Conservation (phyloP, 2,797 vertebrate species). For the Austrolebias charrua region DNA sequence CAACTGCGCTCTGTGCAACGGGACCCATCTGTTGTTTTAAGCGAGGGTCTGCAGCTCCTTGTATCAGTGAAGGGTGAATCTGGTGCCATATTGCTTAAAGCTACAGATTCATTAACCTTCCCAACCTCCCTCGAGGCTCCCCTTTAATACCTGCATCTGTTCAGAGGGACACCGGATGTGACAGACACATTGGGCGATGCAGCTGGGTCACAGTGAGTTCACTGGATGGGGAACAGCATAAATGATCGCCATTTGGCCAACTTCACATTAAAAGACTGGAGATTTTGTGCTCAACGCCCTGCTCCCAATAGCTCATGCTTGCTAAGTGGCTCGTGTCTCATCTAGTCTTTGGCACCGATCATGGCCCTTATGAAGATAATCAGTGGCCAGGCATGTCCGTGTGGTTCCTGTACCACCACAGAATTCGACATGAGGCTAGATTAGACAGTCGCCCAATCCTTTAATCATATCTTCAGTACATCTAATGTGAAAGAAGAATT, state of each 20-base stretch:
- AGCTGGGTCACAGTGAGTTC: conserved; percentile 57
- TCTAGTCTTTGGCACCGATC: conserved; percentile 51
- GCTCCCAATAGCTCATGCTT: conserved; percentile 44
- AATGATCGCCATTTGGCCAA: conserved; percentile 37
- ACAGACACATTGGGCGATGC: conserved; percentile 42
- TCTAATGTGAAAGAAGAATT: conserved; percentile 28
- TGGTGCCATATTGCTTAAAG: conserved; percentile 73
- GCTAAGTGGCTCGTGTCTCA: conserved; percentile 53
- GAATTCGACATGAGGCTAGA: conserved; percentile 38
- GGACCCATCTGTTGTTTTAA: conserved; percentile 66
- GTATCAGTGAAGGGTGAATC: conserved; percentile 51
- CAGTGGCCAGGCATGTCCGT: conserved; percentile 43
- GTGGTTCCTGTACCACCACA: conserved; percentile 15
- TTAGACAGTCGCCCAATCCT: conserved; percentile 49
- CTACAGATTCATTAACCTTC: conserved; percentile 73
- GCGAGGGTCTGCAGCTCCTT: conserved; percentile 49
- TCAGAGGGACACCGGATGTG: conserved; percentile 44
- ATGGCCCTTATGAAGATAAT: conserved; percentile 57
- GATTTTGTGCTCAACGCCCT: conserved; percentile 26
- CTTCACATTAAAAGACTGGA: conserved; percentile 13
- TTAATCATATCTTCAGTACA: conserved; percentile 49
- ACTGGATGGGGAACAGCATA: conserved; percentile 31
- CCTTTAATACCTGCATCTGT: conserved; percentile 75
- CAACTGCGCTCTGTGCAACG: conserved; percentile 34
- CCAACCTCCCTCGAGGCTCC: conserved; percentile 49